A percentile compares a stretch with the other conserved stretches of the same genome.
phyloP scores from a whole-genome alignment of 2,888 invertebrate genomes.

The Plagodis pulveraria region DNA sequence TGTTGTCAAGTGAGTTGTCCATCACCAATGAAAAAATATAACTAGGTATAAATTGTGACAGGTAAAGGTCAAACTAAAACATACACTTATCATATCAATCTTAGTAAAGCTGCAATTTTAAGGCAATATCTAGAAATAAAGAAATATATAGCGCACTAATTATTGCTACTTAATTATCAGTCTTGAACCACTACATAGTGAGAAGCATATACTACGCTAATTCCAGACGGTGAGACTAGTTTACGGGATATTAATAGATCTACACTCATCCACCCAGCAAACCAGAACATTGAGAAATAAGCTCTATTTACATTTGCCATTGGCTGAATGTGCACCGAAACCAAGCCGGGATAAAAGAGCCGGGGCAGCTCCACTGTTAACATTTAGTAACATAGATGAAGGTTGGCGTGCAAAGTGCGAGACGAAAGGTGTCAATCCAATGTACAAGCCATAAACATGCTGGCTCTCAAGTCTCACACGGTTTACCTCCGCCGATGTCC shows the following conservation, averaged over 20 bases:
- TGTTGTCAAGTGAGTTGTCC: too few species aligned
- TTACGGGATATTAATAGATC: constrained; percentile 74
- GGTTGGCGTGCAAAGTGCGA: constrained; percentile 65
- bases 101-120: too few species aligned
- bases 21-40: too few species aligned
- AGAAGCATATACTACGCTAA: constrained; percentile 41
- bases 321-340: constrained; percentile 51
- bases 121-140: neutral
- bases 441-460: constrained; percentile 64
- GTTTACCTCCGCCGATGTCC: constrained; percentile 82
- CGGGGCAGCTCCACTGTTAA: constrained; percentile 33
- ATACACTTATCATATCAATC: too few species aligned
- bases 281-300: constrained; percentile 51
- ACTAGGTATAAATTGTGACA: neutral
- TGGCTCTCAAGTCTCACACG: constrained; percentile 60
- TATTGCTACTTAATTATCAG: constrained; percentile 6
- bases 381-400: constrained; percentile 11
- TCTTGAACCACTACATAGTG: constrained; percentile 37
- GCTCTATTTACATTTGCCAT: constrained; percentile 38
- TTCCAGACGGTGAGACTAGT: constrained; percentile 56
- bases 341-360: constrained; percentile 48
- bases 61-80: too few species aligned
- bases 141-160: neutral
- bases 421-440: constrained; percentile 58
- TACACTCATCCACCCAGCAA: constrained; percentile 65